Evolutionary conservation across 2,888 invertebrate genomes (phyloP), one percentile per base, ranked within the genome.

Genomic region (Bruchidius siliquastri): DNA sequence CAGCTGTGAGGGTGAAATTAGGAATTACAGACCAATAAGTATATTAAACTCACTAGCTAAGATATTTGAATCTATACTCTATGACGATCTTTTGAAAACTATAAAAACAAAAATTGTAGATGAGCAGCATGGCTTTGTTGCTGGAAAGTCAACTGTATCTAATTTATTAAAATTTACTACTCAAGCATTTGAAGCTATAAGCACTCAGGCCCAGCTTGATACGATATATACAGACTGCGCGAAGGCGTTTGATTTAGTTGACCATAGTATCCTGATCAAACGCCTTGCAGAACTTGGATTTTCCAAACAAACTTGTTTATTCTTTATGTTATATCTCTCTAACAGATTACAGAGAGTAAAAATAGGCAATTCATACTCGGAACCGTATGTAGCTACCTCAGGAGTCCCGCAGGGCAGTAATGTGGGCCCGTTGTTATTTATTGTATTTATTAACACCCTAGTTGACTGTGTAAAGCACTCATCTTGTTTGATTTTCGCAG

Each of bases 161-260:
- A 30, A 70, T 3, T 4, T 70, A 20, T 21, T 4, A 8, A 22
- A 22, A 0, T 30, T 18, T 70, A 20, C 21, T 2, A 70, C 0
- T 4, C n/a, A 22, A 22, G 21, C 68, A 67, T 67, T 67, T 67
- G 68, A 67, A 13, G 68, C 68, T 3, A 67, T 21, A 6, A 13
- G 21, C 13, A 13, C 3, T 13, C 68, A 67, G 4, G 3, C 4
- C 13, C 70, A 70, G 26, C 30, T 70, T n/a, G 70, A 70, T 70
- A 30, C 30, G 18, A 13, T 70, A 3, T 18, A 26, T 3, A 70
- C 70, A 2, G 70, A 70, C 26, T 70, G 26, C 20, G 26, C 26
- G 18, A 70, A 70, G 70, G 70, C 70, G 8, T 70, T 70, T 70
- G 70, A 70, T 30, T 18, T 26, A 2, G 70, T 70, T 20, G 70